Base-by-base conservation (phyloP, 1,140 invertebrate species). In the Anastrepha ludens region DNA sequence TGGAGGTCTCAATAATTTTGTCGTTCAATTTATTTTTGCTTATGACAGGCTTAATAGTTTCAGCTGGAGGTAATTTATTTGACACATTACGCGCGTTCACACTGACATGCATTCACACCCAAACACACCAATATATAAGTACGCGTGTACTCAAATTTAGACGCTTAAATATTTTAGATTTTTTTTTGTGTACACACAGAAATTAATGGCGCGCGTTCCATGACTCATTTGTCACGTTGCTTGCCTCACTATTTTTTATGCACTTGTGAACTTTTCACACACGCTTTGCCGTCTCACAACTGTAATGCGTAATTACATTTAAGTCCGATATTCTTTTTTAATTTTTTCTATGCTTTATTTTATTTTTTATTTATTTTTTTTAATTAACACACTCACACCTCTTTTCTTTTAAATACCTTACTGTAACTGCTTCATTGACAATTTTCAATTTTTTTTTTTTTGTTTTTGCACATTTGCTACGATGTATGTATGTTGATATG, bases 221-320 rank as follows among this genome's bases (percentile, higher is more conserved):
- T 81, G 74, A 81, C 47, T 55, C 74, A 81, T 81, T 81, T 81
- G 47, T 58, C 74, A 81, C 74, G 74, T 55, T 74, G 41, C 41
- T 17, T 6, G 7, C 13, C 13, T 8, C 41, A 17, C 44, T n/a
- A 11, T 41, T 44, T 47, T 47, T n/a, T n/a, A 11, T 41, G 64
- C 29, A 41, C 11, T 67, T 67, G 29, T 11, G 64, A 9, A 67
- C 8, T 41, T 13, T 17, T 74, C n/a, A 3, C 41, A 6, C 41
- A 74, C 67, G 44, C 11, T 74, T 67, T 74, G 3, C 8, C 13
- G 5, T 29, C 15, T 67, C 29, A 67, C n/a, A 64, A 17, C 17
- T 64, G 60, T 17, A 64, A n/a, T 64, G 17, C 1, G 17, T 13
- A 64, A 64, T 64, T 13, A 58, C 55, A 29, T 29, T 29, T 29